Conservation (phyloP, 2,113 vertebrate species). For the Caracal caracal region DNA sequence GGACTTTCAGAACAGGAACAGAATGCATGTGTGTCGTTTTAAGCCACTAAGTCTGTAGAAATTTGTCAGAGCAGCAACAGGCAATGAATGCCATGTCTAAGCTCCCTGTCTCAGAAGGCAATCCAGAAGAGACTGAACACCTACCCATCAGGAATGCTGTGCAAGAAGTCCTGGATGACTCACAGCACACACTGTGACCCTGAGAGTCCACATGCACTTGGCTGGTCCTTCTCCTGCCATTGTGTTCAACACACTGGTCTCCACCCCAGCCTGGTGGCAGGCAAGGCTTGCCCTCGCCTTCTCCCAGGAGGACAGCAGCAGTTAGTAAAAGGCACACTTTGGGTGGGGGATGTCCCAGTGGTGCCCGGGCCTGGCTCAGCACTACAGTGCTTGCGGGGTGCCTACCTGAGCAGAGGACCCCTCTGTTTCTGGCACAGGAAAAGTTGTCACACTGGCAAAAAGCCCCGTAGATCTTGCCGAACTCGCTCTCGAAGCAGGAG, state of each 20-base stretch:
- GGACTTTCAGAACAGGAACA: neutral
- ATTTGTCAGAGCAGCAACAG: neutral
- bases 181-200: neutral
- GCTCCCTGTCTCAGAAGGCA: neutral
- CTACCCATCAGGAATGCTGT: neutral
- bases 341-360: too few species aligned
- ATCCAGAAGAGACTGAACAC: neutral
- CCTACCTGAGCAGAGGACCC: conserved; percentile 97
- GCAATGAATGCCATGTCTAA: neutral
- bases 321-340: neutral
- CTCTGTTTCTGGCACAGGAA: conserved; percentile 96
- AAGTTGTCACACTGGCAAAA: conserved; percentile 99
- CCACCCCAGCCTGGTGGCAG: neutral
- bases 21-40: neutral
- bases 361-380: neutral
- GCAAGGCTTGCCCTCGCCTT: neutral
- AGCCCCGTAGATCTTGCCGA: conserved; percentile 96
- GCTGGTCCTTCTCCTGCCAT: neutral
- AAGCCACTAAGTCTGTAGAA: neutral
- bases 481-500: conserved; percentile 96
- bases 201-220: neutral
- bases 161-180: neutral
- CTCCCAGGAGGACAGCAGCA: neutral
- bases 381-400: neutral
- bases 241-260: neutral